These are phyloP conservation scores for Glaucopsyche alexis DNA, from an alignment of 2,888 invertebrate species.

Conservation along the genomic window DNA sequence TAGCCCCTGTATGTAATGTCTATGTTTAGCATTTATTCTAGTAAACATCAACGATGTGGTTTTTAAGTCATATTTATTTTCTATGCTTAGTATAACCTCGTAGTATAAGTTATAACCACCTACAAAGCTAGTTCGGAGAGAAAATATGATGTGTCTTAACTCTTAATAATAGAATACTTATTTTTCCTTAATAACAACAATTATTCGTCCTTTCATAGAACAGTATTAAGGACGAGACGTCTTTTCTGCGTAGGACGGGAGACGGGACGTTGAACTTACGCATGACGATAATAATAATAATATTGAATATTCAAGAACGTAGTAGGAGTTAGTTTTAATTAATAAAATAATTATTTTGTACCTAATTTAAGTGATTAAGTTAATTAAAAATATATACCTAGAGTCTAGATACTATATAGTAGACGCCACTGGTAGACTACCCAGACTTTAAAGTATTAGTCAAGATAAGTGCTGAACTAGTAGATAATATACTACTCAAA, in stretches of 20 bases:
- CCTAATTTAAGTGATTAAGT: no score
- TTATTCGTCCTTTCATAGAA: constrained; percentile 11
- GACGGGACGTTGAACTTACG: neutral
- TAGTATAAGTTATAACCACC: no score
- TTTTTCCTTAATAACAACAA: constrained; percentile 20
- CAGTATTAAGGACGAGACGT: constrained; percentile 16
- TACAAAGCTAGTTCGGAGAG: neutral
- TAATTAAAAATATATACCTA: no score
- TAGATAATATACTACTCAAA: no score
- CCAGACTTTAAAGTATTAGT: no score
- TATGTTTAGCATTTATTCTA: neutral
- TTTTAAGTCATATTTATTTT: constrained; percentile 14
- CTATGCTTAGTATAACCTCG: neutral
- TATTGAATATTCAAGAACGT: no score
- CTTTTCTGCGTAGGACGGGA: constrained; percentile 1
- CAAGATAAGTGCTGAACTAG: no score
- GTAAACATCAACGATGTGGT: neutral
- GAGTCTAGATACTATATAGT: no score
- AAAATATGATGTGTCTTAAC: constrained; percentile 7
- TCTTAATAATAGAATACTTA: neutral
- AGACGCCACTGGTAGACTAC: no score
- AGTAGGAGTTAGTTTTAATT: neutral
- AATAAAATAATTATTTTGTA: no score
- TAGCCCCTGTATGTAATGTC: neutral
- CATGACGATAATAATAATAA: neutral